Evolutionary conservation across 2,797 vertebrate species (phyloP).

Genomic region (Bradypodion pumilum): DNA sequence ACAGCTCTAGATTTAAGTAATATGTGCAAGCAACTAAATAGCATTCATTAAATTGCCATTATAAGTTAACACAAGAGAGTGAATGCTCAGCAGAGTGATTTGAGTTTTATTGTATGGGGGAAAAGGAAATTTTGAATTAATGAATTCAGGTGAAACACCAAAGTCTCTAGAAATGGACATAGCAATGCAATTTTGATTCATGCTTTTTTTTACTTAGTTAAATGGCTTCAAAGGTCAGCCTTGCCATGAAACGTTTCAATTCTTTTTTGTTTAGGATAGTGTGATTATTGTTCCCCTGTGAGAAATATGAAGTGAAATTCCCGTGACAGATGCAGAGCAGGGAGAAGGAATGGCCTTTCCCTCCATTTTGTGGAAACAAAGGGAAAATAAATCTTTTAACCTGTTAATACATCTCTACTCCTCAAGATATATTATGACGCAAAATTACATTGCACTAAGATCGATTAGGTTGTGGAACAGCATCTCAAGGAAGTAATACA

Average conservation of each 20-base stretch:
- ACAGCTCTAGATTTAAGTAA: not conserved
- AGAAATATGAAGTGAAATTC: constrained; percentile 22
- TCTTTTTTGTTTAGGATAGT: constrained; percentile 19
- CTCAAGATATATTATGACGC: constrained; percentile 40
- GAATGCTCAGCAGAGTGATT: not conserved
- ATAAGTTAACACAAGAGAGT: constrained; percentile 3
- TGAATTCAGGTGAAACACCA: constrained; percentile 4
- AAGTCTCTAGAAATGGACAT: not conserved
- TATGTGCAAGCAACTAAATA: constrained; percentile 27
- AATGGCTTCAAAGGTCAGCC: constrained; percentile 29
- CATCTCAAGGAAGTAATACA: constrained; percentile 9
- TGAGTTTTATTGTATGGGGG: constrained; percentile 30
- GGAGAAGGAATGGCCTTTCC: not conserved
- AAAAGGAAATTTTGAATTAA: not conserved
- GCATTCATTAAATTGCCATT: constrained; percentile 35
- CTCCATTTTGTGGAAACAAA: not conserved
- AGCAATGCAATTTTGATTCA: constrained; percentile 34
- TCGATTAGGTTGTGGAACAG: constrained; percentile 11
- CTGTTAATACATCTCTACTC: constrained; percentile 42
- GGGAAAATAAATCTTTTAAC: constrained; percentile 20
- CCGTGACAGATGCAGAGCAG: constrained; percentile 5
- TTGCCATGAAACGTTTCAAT: constrained; percentile 33
- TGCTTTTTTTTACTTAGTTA: constrained; percentile 37
- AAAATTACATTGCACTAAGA: constrained; percentile 38
- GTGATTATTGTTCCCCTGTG: constrained; percentile 5